phyloP scores from a whole-genome alignment of 2,888 invertebrate genomes.

The Chaitophorus viminalis region DNA sequence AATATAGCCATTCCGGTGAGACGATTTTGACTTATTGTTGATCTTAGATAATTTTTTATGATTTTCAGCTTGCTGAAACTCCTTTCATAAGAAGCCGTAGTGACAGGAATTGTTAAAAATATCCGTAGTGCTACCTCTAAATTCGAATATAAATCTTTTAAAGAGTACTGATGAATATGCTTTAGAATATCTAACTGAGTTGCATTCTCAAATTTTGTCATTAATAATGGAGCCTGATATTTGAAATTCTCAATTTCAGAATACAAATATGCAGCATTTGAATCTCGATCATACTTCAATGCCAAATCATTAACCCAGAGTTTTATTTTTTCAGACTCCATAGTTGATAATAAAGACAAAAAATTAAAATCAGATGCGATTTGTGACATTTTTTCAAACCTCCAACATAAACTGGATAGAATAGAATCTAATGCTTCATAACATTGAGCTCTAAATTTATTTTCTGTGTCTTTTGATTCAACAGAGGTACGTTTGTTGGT shows the following conservation, averaged over 20 bases:
- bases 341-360: conserved; percentile 11
- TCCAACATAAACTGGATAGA: conserved; percentile 17
- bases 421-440: conserved; percentile 29
- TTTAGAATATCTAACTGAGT: conserved; percentile 8
- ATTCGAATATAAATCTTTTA: conserved; percentile 5
- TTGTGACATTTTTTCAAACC: conserved; percentile 17
- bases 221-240: conserved; percentile 21
- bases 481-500: too few relatives aligned
- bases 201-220: not conserved
- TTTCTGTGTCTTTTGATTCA: too few relatives aligned
- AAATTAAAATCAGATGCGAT: conserved; percentile 25
- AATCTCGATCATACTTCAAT: too few relatives aligned
- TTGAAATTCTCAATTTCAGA: not conserved
- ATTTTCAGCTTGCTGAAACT: too few relatives aligned
- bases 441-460: conserved; percentile 5
- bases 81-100: too few relatives aligned
- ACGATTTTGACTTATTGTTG: not conserved
- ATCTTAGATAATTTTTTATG: too few relatives aligned
- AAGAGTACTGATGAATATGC: conserved; percentile 10
- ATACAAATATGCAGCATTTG: too few relatives aligned
- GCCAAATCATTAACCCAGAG: too few relatives aligned
- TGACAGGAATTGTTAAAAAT: not conserved
- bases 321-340: not conserved
- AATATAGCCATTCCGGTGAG: not conserved
- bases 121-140: conserved; percentile 5